These are phyloP conservation scores for Tuberolachnus salignus DNA, from an alignment of 2,888 invertebrate species.

Conservation along the genomic window DNA sequence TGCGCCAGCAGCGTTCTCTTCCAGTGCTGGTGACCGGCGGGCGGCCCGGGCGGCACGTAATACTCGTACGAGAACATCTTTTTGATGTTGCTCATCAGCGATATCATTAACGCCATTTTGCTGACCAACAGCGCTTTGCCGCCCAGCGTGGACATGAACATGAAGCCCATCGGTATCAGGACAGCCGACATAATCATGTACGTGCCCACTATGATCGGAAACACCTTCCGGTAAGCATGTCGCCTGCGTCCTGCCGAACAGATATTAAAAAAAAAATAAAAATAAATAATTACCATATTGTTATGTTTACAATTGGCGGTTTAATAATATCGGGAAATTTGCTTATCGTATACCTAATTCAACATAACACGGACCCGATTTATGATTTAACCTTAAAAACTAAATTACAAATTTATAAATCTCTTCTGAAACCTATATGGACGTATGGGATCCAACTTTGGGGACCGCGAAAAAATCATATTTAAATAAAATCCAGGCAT, in stretches of 20 bases:
- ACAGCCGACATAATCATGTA: constrained; percentile 72
- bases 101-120: constrained; percentile 61
- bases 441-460: no score
- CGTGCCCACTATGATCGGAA: constrained; percentile 57
- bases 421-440: no score
- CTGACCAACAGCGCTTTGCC: constrained; percentile 62
- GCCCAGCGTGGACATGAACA: constrained; percentile 70
- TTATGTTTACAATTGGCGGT: no score
- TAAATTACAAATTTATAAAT: no score
- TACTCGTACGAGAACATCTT: constrained; percentile 64
- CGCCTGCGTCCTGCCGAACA: constrained; percentile 56
- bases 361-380: no score
- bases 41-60: constrained; percentile 23
- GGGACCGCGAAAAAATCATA: no score
- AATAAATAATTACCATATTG: no score
- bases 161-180: constrained; percentile 76
- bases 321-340: no score
- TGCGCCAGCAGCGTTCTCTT: constrained; percentile 43
- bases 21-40: constrained; percentile 32
- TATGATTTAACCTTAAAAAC: no score
- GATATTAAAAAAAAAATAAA: neutral
- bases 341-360: no score
- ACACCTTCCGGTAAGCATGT: constrained; percentile 57
- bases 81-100: constrained; percentile 68
- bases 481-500: no score